phyloP scores from a whole-genome alignment of 2,113 vertebrate species.

The Odocoileus hemionus region DNA sequence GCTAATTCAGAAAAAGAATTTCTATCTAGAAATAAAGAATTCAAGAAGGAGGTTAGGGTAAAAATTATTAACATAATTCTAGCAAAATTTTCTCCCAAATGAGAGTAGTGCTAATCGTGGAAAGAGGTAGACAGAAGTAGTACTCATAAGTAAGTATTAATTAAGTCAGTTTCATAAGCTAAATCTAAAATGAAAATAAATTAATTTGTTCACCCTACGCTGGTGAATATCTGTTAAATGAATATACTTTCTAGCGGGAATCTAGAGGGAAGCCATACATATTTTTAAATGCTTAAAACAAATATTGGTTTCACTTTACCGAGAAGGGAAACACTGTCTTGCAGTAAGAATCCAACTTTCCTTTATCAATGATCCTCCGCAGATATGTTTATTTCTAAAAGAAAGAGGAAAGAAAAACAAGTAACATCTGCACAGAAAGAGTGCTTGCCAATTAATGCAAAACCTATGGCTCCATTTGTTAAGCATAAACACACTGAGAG shows the following conservation, averaged over 20 bases:
- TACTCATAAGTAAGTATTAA: background rate
- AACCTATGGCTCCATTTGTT: background rate
- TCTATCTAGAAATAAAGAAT: background rate
- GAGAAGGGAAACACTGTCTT: constrained; percentile 95
- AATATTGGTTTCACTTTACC: constrained; percentile 82
- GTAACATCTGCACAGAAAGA: constrained; percentile 26
- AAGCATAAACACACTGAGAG: background rate
- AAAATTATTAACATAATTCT: background rate
- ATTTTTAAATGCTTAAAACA: constrained; percentile 15
- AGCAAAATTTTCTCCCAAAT: background rate
- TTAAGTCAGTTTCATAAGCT: background rate
- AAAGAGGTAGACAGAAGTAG: background rate
- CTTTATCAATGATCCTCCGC: constrained; percentile 95
- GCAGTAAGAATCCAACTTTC: constrained; percentile 97
- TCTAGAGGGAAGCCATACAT: background rate
- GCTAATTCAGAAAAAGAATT: background rate
- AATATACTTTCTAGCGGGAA: background rate
- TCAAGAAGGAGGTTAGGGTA: background rate
- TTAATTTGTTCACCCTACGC: background rate
- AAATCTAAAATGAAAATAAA: background rate
- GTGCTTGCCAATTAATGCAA: constrained; percentile 18
- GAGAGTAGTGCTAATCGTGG: background rate
- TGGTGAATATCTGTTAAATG: background rate
- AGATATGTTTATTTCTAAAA: constrained; percentile 91
- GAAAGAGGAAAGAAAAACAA: constrained; percentile 5